Evolutionary conservation across 2,888 invertebrate genomes (phyloP).

Genomic region (Achlya flavicornis): DNA sequence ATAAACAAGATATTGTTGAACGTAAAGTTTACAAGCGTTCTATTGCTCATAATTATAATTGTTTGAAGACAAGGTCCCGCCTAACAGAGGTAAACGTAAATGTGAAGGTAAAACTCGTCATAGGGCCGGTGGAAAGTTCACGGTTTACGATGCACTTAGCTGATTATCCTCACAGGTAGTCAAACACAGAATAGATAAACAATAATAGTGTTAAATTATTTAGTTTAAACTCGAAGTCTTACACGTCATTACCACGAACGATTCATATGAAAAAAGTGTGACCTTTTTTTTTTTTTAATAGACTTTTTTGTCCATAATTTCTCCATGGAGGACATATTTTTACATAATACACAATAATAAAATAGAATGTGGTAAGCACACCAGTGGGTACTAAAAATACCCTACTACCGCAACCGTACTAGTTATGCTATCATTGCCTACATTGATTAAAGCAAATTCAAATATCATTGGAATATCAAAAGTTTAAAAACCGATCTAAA

Average conservation of each 20-base stretch:
- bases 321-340: no score
- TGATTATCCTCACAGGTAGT: constrained; percentile 14
- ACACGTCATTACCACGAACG: no score
- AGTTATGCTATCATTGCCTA: no score
- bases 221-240: background rate
- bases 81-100: constrained; percentile 14
- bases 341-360: no score
- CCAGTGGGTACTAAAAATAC: no score
- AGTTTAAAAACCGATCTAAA: background rate
- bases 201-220: background rate
- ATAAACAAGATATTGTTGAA: background rate
- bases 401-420: no score
- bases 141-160: constrained; percentile 21
- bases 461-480: background rate
- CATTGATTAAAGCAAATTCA: background rate
- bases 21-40: background rate
- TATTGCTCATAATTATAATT: background rate
- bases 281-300: no score
- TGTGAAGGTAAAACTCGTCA: constrained; percentile 26
- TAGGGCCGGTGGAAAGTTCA: constrained; percentile 25
- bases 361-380: no score
- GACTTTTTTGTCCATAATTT: no score
- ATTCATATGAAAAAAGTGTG: no score
- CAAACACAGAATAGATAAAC: background rate
- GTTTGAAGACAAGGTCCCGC: background rate